Percentiles rank a stretch among this genome's conserved stretches.
Evolutionary conservation across 1,140 invertebrate species (phyloP).

Genomic region (Aplysia californica): DNA sequence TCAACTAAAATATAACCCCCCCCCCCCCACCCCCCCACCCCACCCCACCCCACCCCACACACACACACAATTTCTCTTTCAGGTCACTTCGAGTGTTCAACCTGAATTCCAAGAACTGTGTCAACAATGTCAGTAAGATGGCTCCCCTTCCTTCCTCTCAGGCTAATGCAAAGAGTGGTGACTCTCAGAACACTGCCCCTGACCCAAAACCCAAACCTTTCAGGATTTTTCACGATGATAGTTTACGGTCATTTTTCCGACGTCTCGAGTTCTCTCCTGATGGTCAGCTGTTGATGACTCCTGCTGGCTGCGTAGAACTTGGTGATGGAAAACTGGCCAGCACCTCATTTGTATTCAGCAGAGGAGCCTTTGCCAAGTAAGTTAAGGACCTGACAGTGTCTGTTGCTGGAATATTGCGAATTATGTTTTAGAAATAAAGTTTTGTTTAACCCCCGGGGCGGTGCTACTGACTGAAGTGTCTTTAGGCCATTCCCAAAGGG

Average conservation of each 20-base stretch:
- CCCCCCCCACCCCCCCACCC: no score
- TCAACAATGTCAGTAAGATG: conserved; percentile 79
- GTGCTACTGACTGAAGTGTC: no score
- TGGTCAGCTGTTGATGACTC: conserved; percentile 87
- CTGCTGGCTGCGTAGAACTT: conserved; percentile 68
- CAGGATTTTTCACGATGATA: conserved; percentile 92
- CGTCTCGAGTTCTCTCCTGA: conserved; percentile 89
- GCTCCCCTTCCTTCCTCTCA: conserved; percentile 54
- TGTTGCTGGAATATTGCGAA: no score
- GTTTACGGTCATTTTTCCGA: conserved; percentile 92
- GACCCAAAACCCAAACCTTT: conserved; percentile 52
- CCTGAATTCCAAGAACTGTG: conserved; percentile 76
- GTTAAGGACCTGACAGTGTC: no score
- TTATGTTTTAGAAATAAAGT: no score
- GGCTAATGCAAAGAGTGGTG: neutral
- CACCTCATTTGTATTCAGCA: conserved; percentile 84
- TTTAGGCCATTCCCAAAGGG: no score
- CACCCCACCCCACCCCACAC: no score
- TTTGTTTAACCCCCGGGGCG: no score
- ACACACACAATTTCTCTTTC: no score
- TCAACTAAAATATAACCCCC: no score
- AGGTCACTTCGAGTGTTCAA: conserved; percentile 83
- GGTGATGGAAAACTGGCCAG: conserved; percentile 69
- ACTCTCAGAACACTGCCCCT: conserved; percentile 16
- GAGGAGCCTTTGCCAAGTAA: conserved; percentile 80